Evolutionary conservation across 2,888 invertebrate genomes (phyloP).

Genomic region (Argyra leucocephala): DNA sequence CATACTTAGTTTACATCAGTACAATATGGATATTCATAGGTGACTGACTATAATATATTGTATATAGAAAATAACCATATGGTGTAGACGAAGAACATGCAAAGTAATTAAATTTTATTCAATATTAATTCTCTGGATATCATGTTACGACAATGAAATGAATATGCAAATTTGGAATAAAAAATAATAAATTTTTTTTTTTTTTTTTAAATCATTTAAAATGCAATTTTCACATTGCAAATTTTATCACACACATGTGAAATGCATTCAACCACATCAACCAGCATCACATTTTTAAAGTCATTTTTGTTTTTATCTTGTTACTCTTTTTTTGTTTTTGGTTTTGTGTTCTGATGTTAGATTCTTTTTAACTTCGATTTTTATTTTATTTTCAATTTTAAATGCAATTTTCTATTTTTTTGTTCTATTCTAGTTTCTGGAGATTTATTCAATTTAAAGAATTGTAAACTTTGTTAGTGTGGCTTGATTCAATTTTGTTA

Average conservation of each 20-base stretch:
- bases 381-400: no score
- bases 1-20: no score
- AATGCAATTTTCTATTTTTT: no score
- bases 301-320: not conserved
- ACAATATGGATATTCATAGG: no score
- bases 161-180: not conserved
- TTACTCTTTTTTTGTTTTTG: not conserved
- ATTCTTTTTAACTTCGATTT: no score
- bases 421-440: no score
- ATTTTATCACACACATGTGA: not conserved
- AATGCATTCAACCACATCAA: not conserved
- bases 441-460: no score
- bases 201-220: not conserved
- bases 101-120: not conserved
- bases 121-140: not conserved
- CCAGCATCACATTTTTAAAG: not conserved
- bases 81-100: not conserved
- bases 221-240: not conserved
- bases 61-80: no score
- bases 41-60: no score
- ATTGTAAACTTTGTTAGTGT: no score
- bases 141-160: not conserved
- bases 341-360: no score
- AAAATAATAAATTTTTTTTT: not conserved
- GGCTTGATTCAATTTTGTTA: no score